Conservation (phyloP, 2,888 invertebrate species). For the Alviniconcha strummeri region DNA sequence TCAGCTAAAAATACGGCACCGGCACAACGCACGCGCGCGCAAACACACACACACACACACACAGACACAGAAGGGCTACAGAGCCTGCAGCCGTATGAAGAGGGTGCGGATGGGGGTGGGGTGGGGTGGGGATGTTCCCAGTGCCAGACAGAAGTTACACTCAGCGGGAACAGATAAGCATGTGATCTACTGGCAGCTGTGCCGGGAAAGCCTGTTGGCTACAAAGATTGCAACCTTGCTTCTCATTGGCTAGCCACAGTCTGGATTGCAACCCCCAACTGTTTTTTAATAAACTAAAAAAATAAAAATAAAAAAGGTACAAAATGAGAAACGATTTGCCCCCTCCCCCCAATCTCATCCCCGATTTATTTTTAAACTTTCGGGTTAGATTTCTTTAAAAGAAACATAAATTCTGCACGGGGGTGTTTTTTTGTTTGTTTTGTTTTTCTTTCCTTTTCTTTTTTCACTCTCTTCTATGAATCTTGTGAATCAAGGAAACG, state of each 20-base stretch:
- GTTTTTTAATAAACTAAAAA: too few species aligned
- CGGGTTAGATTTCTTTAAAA: too few species aligned
- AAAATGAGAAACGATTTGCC: too few species aligned
- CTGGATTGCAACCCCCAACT: background rate
- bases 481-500: conserved; percentile 18
- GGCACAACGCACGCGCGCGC: background rate
- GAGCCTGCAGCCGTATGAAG: too few species aligned
- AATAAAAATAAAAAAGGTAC: too few species aligned
- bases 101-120: background rate
- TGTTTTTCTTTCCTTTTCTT: background rate
- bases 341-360: background rate
- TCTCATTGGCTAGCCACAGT: background rate
- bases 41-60: background rate
- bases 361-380: too few species aligned
- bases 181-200: conserved; percentile 30
- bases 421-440: background rate
- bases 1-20: background rate
- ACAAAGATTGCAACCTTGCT: conserved; percentile 24
- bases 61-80: background rate
- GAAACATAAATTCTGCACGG: too few species aligned
- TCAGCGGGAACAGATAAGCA: conserved; percentile 31
- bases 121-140: background rate
- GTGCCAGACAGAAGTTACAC: conserved; percentile 27
- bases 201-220: conserved; percentile 8
- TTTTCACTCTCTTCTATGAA: background rate